phyloP scores from a whole-genome alignment of 2,888 invertebrate species.

The Drosophila birchii region DNA sequence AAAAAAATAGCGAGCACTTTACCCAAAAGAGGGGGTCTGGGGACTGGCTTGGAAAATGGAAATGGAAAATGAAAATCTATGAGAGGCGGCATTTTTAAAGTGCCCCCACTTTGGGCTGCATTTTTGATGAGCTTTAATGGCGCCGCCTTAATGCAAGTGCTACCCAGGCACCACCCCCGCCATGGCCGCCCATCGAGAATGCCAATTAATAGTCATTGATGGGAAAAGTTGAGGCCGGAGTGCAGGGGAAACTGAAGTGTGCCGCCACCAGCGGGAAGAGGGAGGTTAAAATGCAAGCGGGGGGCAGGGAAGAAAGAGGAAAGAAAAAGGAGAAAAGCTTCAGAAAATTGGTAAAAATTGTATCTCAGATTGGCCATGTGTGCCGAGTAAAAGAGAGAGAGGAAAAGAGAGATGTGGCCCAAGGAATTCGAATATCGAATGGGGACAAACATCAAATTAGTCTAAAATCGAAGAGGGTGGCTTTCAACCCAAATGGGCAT shows the following conservation, averaged over 20 bases:
- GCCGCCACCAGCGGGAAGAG: conserved; percentile 9
- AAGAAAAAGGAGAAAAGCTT: background rate
- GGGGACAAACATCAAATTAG: conserved; percentile 64
- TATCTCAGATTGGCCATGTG: conserved; percentile 38
- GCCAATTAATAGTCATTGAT: conserved; percentile 78
- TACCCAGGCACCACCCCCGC: conserved; percentile 11
- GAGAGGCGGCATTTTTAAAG: conserved; percentile 73
- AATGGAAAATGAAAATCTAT: conserved; percentile 65
- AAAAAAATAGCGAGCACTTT: conserved; percentile 20
- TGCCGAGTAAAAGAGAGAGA: background rate
- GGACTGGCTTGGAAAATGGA: conserved; percentile 25
- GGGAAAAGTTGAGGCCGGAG: conserved; percentile 63
- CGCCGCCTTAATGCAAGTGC: conserved; percentile 74
- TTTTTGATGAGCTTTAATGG: conserved; percentile 78
- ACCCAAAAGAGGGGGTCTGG: background rate
- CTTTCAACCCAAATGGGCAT: conserved; percentile 55
- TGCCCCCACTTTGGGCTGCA: conserved; percentile 65
- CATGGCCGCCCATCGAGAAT: conserved; percentile 43
- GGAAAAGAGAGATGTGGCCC: background rate
- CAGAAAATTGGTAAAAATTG: conserved; percentile 11
- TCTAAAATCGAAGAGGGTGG: conserved; percentile 47
- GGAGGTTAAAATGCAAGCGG: conserved; percentile 1
- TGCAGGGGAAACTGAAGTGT: conserved; percentile 54
- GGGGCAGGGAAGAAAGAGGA: background rate
- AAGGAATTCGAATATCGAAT: conserved; percentile 22